A percentile compares a stretch with the other conserved stretches of the same genome.
These are phyloP conservation scores for Paramuricea clavata DNA, from an alignment of 92 coral and sea anemone species.

Conservation along the genomic window DNA sequence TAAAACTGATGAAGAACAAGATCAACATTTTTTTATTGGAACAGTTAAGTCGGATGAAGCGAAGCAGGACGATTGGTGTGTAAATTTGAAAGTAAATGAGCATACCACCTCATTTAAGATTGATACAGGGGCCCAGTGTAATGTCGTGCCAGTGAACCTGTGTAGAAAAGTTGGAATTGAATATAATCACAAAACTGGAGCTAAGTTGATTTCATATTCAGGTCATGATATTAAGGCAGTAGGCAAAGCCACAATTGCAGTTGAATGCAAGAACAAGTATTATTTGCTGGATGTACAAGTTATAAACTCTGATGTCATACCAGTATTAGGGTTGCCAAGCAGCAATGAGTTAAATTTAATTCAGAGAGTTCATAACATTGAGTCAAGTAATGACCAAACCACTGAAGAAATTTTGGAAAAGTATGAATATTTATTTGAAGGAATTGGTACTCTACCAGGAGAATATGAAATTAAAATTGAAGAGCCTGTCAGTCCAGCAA, in stretches of 20 bases:
- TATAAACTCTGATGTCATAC: conserved; percentile 34
- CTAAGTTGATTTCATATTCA: conserved; percentile 38
- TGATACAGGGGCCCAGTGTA: conserved; percentile 53
- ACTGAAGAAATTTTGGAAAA: conserved; percentile 18
- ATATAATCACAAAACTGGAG: conserved; percentile 23
- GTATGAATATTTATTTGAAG: conserved; percentile 27
- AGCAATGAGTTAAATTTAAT: conserved; percentile 31
- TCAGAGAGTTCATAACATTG: conserved; percentile 28
- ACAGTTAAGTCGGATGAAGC: too few relatives aligned
- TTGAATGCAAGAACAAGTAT: conserved; percentile 21
- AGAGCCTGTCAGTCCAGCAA: neutral
- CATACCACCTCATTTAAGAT: too few relatives aligned
- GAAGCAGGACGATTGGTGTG: neutral
- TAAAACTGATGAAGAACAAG: too few relatives aligned
- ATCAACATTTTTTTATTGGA: too few relatives aligned
- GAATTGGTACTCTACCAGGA: conserved; percentile 44
- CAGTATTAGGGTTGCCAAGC: conserved; percentile 36
- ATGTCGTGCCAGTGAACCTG: conserved; percentile 36
- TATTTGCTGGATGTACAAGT: conserved; percentile 40
- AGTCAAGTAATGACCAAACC: neutral
- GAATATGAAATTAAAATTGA: conserved; percentile 39
- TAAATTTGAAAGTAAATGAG: neutral
- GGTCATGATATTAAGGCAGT: conserved; percentile 52
- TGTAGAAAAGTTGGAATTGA: conserved; percentile 36
- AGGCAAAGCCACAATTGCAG: conserved; percentile 47